Evolutionary conservation across 2,888 invertebrate genomes (phyloP).

Genomic region (Uropetala carovei): DNA sequence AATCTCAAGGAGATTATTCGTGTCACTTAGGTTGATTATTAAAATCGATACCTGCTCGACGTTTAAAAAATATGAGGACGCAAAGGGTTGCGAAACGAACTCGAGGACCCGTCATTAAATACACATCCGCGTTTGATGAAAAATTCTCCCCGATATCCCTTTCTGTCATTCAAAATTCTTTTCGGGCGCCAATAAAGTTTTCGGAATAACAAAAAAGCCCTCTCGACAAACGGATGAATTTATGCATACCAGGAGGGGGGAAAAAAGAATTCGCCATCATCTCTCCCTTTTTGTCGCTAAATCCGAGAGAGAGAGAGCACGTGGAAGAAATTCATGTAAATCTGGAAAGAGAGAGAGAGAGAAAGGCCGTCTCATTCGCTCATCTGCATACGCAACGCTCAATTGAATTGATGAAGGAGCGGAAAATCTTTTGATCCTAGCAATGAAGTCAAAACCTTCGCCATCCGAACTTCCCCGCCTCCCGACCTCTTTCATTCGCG

Average conservation of each 20-base stretch:
- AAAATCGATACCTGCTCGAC: no score
- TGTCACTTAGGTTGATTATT: no score
- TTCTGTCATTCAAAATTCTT: constrained; percentile 4
- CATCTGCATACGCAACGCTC: constrained; percentile 24
- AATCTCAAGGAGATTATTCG: no score
- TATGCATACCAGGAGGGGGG: not conserved
- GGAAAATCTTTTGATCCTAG: constrained; percentile 6
- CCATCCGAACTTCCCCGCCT: not conserved
- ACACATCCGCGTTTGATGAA: not conserved
- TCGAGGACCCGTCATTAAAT: no score
- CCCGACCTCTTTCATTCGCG: not conserved
- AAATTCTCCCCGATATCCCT: not conserved
- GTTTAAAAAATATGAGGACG: no score
- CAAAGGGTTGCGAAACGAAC: no score
- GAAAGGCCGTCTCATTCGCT: not conserved
- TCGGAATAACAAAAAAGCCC: not conserved
- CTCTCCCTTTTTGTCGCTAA: not conserved
- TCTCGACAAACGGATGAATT: constrained; percentile 11
- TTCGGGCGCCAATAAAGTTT: constrained; percentile 10
- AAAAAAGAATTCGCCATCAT: not conserved
- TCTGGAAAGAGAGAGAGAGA: not conserved
- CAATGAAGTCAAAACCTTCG: constrained; percentile 24
- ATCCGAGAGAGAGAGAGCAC: not conserved
- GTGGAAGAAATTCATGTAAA: not conserved
- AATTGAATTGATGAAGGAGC: constrained; percentile 28